phyloP scores from a whole-genome alignment of 2,888 invertebrate genomes.

The Piscicola geometra region DNA sequence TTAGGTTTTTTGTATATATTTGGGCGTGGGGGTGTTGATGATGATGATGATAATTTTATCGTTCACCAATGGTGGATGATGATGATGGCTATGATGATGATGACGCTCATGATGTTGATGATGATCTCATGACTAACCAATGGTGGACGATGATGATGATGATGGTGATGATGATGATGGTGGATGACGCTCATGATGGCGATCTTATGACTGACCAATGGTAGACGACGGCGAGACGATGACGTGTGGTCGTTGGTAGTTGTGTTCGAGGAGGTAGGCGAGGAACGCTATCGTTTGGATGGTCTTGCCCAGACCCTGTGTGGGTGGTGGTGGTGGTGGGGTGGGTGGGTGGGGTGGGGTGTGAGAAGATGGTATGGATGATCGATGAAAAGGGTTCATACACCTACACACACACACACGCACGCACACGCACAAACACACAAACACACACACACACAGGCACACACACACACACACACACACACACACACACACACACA shows the following conservation, averaged over 20 bases:
- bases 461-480: no score
- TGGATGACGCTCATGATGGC: background rate
- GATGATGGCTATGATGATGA: no score
- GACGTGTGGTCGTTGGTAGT: constrained; percentile 72
- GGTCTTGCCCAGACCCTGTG: constrained; percentile 55
- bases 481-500: no score
- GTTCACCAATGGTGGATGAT: no score
- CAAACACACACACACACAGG: background rate
- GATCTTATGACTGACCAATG: constrained; percentile 63
- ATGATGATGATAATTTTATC: no score
- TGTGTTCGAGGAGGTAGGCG: constrained; percentile 74
- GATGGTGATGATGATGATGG: no score
- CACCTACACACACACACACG: background rate
- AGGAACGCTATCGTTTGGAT: constrained; percentile 56
- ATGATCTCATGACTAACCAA: no score
- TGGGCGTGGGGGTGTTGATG: no score
- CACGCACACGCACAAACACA: no score
- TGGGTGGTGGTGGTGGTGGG: background rate
- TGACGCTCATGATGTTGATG: no score
- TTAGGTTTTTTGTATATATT: constrained; percentile 35
- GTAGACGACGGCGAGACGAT: constrained; percentile 95
- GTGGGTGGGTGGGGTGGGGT: background rate
- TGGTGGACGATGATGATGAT: no score
- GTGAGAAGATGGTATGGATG: background rate
- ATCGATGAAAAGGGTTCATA: background rate